Conservation (phyloP, 2,888 invertebrate genomes). For the Itoplectis maculator region DNA sequence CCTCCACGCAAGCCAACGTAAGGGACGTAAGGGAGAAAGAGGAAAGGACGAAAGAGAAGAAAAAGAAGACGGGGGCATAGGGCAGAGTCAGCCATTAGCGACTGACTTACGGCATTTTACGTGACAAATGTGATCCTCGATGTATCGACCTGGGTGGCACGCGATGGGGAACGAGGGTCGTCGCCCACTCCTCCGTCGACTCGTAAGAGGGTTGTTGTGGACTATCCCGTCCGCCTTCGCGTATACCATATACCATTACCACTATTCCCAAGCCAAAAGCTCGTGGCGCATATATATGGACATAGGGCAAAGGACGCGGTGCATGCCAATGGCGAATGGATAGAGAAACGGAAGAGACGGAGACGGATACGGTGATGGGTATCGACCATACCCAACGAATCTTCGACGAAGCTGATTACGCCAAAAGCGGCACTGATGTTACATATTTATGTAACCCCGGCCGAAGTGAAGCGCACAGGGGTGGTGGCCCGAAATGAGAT, state of each 20-base stretch:
- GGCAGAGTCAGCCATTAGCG: constrained; percentile 59
- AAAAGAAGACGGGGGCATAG: constrained; percentile 21
- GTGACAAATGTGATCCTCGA: constrained; percentile 68
- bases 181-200: background rate
- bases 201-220: constrained; percentile 37
- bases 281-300: constrained; percentile 23
- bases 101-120: constrained; percentile 62
- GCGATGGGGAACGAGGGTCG: constrained; percentile 27
- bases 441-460: constrained; percentile 27
- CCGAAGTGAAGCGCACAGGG: background rate
- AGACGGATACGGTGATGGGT: background rate
- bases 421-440: constrained; percentile 34
- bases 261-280: constrained; percentile 47
- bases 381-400: constrained; percentile 35
- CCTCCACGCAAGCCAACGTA: constrained; percentile 11
- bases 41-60: background rate
- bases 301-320: constrained; percentile 13
- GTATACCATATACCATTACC: constrained; percentile 8
- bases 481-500: background rate
- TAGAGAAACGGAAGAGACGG: constrained; percentile 25
- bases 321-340: constrained; percentile 33
- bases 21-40: no score
- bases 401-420: constrained; percentile 44
- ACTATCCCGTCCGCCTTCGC: constrained; percentile 6
- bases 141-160: constrained; percentile 60